Evolutionary conservation across 1,140 invertebrate species (phyloP), one percentile per base, ranked within the genome.

Genomic region (Drosophila mayri): DNA sequence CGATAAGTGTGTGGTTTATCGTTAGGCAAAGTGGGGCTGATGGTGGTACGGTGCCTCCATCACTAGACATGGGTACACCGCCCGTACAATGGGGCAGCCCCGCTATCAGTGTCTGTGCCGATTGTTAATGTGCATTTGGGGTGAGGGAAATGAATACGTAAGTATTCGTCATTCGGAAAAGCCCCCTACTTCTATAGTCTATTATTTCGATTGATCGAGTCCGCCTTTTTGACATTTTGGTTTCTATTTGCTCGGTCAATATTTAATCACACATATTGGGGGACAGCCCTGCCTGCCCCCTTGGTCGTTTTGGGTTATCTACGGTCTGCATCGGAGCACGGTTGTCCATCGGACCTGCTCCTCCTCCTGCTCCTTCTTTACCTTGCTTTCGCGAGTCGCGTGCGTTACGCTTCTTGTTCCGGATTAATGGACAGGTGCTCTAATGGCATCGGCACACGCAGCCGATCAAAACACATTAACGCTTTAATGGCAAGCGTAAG

Each of bases 211-310:
- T 50, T 49, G 28, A 32, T 66, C 35, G 43, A 43, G 43, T 4
- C 47, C 40, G 46, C 22, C 25, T 61, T 28, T 38, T 16, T 47
- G 41, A 47, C 57, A 62, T 66, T 66, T 38, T 14, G 25, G 37
- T 46, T 67, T 43, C 22, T 46, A 22, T 67, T 70, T 38, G 47
- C 66, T 55, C 7, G 63, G 68, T 88, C 59, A 79, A 87, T 86
- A 87, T 79, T 76, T 79, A 79, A 87, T 83, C 58, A 65, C 58
- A 68, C 49, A 59, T 76, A 59, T 86, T 70, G 68, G 61, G 64
- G 46, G 40, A 55, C 32, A 1, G 35, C 30, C 28, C 25, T 20
- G 20, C 43, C 43, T 22, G 14, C 28, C 18, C 25, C 35, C 35
- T 61, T 62, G 63, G 52, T 16, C 32, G 30, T 16, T 54, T 50